phyloP scores from a whole-genome alignment of 2,113 vertebrate species.

The Illadopsis cleaveri region DNA sequence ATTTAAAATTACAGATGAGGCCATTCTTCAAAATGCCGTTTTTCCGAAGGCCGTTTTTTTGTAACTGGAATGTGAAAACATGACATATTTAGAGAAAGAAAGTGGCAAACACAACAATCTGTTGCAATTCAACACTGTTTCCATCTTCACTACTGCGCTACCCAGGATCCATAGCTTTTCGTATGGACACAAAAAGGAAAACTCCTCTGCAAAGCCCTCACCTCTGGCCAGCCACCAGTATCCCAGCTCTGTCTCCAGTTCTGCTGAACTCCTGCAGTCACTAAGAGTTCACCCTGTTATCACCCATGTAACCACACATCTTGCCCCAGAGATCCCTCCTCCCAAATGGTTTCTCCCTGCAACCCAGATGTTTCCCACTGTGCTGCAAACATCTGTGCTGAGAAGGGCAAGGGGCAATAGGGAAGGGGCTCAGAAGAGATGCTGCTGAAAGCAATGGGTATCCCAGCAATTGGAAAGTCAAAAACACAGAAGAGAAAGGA shows the following conservation, averaged over 20 bases:
- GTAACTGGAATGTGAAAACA: constrained; percentile 67
- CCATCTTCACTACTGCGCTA: background rate
- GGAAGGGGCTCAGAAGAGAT: background rate
- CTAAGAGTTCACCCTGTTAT: fast-evolving
- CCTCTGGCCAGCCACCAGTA: background rate
- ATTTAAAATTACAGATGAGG: constrained; percentile 74
- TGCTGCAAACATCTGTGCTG: background rate
- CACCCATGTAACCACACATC: background rate
- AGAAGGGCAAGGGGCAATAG: background rate
- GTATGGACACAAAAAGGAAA: background rate
- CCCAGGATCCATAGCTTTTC: background rate
- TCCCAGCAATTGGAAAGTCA: background rate
- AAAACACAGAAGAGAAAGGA: background rate
- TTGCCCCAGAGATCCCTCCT: background rate
- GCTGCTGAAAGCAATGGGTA: background rate
- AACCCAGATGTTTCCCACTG: background rate
- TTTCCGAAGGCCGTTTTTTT: constrained; percentile 81
- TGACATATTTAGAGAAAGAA: background rate
- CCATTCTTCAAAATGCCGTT: constrained; percentile 80
- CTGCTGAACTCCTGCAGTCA: background rate
- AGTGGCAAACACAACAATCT: background rate
- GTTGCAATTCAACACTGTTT: background rate
- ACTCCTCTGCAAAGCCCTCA: fast-evolving
- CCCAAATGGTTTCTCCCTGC: background rate
- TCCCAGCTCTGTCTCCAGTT: background rate